These are phyloP conservation scores for Meiosimyza decipiens DNA, from an alignment of 2,888 invertebrate species.

Conservation along the genomic window DNA sequence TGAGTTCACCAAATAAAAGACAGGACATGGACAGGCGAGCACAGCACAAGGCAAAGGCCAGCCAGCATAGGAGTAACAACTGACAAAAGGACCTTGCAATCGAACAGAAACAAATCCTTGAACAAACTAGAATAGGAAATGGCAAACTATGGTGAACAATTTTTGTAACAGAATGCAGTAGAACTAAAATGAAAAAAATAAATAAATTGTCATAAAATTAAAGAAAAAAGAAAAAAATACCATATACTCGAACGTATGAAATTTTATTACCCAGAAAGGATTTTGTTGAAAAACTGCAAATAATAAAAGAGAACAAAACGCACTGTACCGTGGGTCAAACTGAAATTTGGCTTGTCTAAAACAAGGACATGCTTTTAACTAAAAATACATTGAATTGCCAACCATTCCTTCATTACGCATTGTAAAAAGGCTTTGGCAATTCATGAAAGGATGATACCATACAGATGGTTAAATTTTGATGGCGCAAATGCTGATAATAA, in stretches of 20 bases:
- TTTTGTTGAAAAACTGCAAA: background rate
- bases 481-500: too few relatives aligned
- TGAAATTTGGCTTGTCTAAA: too few relatives aligned
- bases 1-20: slow-evolving; percentile 5
- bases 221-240: background rate
- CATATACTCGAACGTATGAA: slow-evolving; percentile 29
- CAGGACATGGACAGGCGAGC: background rate
- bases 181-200: background rate
- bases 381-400: background rate
- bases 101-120: background rate
- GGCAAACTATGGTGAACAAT: background rate
- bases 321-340: too few relatives aligned
- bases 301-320: background rate
- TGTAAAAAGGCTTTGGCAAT: too few relatives aligned
- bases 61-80: background rate
- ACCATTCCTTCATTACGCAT: background rate
- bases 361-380: too few relatives aligned
- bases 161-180: background rate
- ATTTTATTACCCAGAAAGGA: slow-evolving; percentile 29
- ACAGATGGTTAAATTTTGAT: too few relatives aligned
- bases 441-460: too few relatives aligned
- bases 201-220: background rate
- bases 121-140: background rate
- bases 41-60: background rate
- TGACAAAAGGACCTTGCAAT: too few relatives aligned